Evolutionary conservation across 2,888 invertebrate species (phyloP), one percentile per base, ranked within the genome.

Genomic region (Parnassius smintheus): DNA sequence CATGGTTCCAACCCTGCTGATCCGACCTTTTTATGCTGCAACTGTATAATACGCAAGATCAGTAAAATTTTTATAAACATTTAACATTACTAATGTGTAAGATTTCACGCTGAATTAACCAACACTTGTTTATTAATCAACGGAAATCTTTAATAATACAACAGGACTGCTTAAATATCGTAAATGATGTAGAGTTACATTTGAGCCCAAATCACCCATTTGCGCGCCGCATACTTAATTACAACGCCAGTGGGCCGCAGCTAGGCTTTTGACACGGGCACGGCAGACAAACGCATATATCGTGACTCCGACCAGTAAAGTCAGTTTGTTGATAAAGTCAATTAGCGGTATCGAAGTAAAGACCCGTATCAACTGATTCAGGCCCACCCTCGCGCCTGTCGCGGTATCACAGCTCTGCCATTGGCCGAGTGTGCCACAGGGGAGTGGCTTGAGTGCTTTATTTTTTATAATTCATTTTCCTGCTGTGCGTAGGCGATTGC

Each of bases 261-360:
- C 88, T 87, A 88, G 85, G 88, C 88, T 88, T 91, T 91, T 88
- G 89, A 90, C 88, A 81, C 85, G 82, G 89, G 90, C 88, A 81
- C 85, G 82, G 77, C 86, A 85, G 86, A 89, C 86, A 86, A 88
- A 88, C 91, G 84, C 87, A 83, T 89, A 88, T 90, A 87, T 91
- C 91, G 91, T 91, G 91, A 90, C 90, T 90, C 77, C 76, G 78
- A 84, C 87, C 90, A 86, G 89, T 91, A 90, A 91, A 89, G 86
- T 90, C 86, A 79, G 89, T 91, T 90, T 91, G 91, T 91, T 91
- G 91, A 91, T 91, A 91, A 91, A 91, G 91, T 90, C 91, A 91
- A 91, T 91, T 91, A 91, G 90, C 81, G 81, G 85, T 88, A 89
- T 90, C 91, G 87, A 85, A 91, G 88, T 84, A 83, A 88, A 85